A percentile compares a stretch with the other conserved stretches of the same genome.
phyloP scores from a whole-genome alignment of 2,797 vertebrate genomes.

The Mico argentatus region DNA sequence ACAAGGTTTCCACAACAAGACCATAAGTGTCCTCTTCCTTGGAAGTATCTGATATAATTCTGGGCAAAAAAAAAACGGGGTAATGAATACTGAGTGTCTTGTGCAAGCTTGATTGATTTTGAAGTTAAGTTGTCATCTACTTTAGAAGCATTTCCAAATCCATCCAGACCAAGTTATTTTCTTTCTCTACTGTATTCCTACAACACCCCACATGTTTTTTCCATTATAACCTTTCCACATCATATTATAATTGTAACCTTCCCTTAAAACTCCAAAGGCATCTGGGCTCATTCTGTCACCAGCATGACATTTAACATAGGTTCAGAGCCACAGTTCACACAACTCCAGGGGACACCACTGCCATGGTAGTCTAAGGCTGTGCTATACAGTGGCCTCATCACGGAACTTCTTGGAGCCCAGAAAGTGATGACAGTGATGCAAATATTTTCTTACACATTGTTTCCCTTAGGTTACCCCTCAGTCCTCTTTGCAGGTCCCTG shows the following conservation, averaged over 20 bases:
- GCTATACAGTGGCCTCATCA: not conserved
- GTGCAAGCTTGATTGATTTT: not conserved
- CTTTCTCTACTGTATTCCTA: not conserved
- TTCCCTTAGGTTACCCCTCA: not conserved
- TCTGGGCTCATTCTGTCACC: not conserved
- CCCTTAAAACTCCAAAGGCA: not conserved
- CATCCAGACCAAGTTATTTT: not conserved
- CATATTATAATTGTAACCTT: not conserved
- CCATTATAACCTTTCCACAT: not conserved
- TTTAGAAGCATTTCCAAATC: not conserved
- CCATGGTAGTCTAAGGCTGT: not conserved
- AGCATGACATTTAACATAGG: not conserved
- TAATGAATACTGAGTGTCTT: not conserved
- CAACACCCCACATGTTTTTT: not conserved
- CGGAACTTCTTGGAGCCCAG: not conserved
- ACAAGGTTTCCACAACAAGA: not conserved
- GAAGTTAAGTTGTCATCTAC: not conserved
- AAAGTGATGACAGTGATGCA: not conserved
- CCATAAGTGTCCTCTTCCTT: not conserved
- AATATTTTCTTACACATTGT: not conserved
- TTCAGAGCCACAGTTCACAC: too few species aligned
- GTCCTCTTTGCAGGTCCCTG: too few species aligned
- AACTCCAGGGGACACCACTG: not conserved
- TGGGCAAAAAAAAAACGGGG: not conserved
- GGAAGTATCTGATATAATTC: not conserved